Evolutionary conservation across 2,888 invertebrate genomes (phyloP), one percentile per base, ranked within the genome.

Genomic region (Campoplex capitator): DNA sequence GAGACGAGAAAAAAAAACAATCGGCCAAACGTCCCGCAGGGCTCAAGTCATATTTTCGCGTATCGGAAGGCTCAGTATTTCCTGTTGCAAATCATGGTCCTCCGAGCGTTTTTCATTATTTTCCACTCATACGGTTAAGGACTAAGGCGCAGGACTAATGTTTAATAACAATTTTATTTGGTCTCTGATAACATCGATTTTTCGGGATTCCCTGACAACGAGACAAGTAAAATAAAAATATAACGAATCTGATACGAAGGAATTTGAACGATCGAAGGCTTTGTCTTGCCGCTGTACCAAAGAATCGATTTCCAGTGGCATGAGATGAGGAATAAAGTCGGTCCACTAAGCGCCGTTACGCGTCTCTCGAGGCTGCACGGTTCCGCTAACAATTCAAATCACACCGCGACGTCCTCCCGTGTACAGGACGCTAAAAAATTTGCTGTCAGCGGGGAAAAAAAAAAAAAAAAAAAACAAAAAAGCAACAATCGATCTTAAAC

Each of bases 401-500:
- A 38, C 16, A 62, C 6, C 38, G n/a, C 38, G 42, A 23, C 28
- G 9, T 45, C 42, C n/a, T 6, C 38, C n/a, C n/a, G n/a, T 28
- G 62, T 35, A 45, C 32, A 28, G 4, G 65, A 58, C n/a, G n/a
- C n/a, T n/a, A n/a, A n/a, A n/a, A n/a, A n/a, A n/a, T n/a, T n/a
- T n/a, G n/a, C n/a, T n/a, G n/a, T n/a, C n/a, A n/a, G n/a, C n/a
- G 4, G 58, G 13, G 4, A 28, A 58, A 58, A 51, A 2, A 16
- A 28, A 35, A 7, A 51, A 13, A 16, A 16, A 51, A 3, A 32
- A 32, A 42, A 45, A 48, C 28, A 75, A 68, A 75, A 56, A 42
- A 81, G 2, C n/a, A 71, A 54, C 62, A 3, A 35, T 58, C 45
- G 58, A 75, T 75, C 11, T 70, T 32, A 42, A 79, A 56, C 42